Evolutionary conservation across 2,888 invertebrate genomes (phyloP), one percentile per base, ranked within the genome.

Genomic region (Dione vanillae): DNA sequence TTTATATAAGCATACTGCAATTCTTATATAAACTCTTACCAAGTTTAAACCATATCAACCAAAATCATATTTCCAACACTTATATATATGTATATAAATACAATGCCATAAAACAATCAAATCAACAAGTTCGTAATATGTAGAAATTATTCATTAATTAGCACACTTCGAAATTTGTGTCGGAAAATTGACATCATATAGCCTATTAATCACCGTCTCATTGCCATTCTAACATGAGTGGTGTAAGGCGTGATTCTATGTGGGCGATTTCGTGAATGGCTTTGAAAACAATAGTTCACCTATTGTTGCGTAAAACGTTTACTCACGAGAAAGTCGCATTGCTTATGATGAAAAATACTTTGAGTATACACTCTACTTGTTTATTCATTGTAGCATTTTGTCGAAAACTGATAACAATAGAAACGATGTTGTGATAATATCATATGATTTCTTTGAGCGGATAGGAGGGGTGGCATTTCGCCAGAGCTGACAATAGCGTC

Each of bases 401-500:
- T 67, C 58, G 58, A 61, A 70, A 70, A 40, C 59, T 70, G 74
- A 77, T 77, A 76, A 78, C 83, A 83, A 82, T 79, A 78, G 74
- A 76, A 74, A 65, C 69, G 70, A 78, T 82, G 75, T 41, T 59
- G 65, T 67, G 67, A 45, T 75, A 40, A 73, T 75, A 76, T 79
- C 78, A 80, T 74, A 78, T 78, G 77, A 78, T 79, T 83, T 82
- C 78, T 80, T 80, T 76, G 75, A 82, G 78, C 77, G 75, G 75
- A 62, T 54, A 77, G 80, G 84, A 85, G 83, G 83, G 82, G 79
- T 84, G 84, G 84, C 83, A 82, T 84, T 83, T 84, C 83, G 87
- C 83, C 84, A 84, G 83, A 77, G 75, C 79, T 74, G 82, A 86
- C 87, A 87, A 86, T 88, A 82, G 84, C 82, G 86, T 87, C 87